phyloP scores from a whole-genome alignment of 2,113 vertebrate genomes.

The Miniopterus natalensis region DNA sequence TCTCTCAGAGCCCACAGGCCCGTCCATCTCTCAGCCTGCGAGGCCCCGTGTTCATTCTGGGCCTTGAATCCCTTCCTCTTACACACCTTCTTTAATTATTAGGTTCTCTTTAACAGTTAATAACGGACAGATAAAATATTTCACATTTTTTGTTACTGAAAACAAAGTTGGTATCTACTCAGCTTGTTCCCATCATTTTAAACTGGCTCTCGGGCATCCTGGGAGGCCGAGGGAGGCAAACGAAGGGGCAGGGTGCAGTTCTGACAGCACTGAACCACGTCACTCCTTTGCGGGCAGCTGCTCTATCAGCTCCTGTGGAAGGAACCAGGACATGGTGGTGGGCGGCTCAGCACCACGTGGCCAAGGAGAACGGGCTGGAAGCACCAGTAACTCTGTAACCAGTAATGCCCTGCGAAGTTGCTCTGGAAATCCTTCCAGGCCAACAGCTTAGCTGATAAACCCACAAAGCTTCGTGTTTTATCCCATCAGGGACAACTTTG shows the following conservation, averaged over 20 bases:
- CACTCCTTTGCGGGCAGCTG: conserved; percentile 19
- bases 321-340: fast-evolving
- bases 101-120: conserved; percentile 36
- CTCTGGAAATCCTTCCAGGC: conserved; percentile 80
- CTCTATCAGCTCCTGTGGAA: neutral
- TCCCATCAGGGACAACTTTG: conserved; percentile 94
- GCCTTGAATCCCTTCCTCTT: conserved; percentile 52
- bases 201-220: conserved; percentile 23
- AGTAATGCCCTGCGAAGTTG: conserved; percentile 81
- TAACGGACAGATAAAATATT: neutral
- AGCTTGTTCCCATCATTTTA: conserved; percentile 30
- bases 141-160: conserved; percentile 54
- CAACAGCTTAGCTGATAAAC: conserved; percentile 89
- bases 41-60: conserved; percentile 39
- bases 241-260: neutral
- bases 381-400: conserved; percentile 75
- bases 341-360: conserved; percentile 47
- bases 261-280: conserved; percentile 62
- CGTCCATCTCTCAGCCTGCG: neutral
- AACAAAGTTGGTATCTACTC: neutral
- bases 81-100: neutral
- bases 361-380: conserved; percentile 78
- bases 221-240: neutral
- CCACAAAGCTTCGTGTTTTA: conserved; percentile 93
- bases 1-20: conserved; percentile 81